Base-by-base conservation (phyloP, 2,797 vertebrate genomes). In the Danio aesculapii region DNA sequence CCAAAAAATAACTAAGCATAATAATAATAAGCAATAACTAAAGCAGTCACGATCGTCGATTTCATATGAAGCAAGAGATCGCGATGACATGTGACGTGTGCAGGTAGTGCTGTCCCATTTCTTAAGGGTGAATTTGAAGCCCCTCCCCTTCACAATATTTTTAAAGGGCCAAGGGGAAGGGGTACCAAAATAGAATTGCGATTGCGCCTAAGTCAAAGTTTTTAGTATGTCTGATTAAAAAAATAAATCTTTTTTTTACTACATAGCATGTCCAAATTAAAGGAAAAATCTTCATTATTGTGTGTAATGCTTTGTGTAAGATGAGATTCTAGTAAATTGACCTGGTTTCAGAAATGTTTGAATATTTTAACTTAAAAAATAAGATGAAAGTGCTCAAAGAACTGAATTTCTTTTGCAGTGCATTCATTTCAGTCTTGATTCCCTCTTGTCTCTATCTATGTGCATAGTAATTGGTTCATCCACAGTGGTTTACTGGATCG, bases 371-470 rank as follows among this genome's bases (percentile, higher is more conserved):
- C 57, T 59, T 10, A 13, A 41, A n/a, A 61, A 61, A 61, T 6
- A 14, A 39, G 58, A 30, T 12, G 13, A 62, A 62, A 62, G 14
- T 62, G 13, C 13, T 62, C 14, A 62, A 39, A 62, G 0, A 1
- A 9, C 9, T 62, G n/a, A 2, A n/a, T 19, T 50, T 4, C 9
- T 49, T 30, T 67, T 30, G 12, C 62, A 2, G 17, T 49, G 46
- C 12, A 6, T 84, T 68, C 71, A 81, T 81, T 81, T 73, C 81
- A 71, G 78, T 78, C 63, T 77, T 53, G 59, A 52, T 84, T 79
- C 12, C 10, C 76, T 64, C 17, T 68, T 17, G 43, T 79, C 39
- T 19, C 17, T 7, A 8, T 64, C 39, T n/a, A 9, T 53, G 49
- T 70, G 49, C 21, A 13, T 39, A 59, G 57, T 13, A 39, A 68